Evolutionary conservation across 2,888 invertebrate genomes (phyloP).

Genomic region (Nematopogon swammerdamellus): DNA sequence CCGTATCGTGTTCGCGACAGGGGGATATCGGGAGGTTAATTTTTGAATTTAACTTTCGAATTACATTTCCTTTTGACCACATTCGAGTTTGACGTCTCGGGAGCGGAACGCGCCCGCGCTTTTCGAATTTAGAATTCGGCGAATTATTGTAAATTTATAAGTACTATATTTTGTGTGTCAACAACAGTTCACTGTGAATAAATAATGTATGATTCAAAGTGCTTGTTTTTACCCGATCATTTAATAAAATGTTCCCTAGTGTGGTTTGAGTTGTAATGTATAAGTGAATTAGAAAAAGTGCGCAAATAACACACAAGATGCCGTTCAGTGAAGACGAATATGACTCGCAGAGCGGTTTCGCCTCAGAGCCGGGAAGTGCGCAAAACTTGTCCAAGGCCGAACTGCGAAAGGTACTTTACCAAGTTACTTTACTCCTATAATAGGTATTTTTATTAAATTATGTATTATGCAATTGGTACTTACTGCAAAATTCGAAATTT

Average conservation of each 20-base stretch:
- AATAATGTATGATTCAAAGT: too few species aligned
- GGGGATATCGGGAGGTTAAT: neutral
- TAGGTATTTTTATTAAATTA: too few species aligned
- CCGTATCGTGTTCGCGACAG: neutral
- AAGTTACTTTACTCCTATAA: slow-evolving; percentile 1
- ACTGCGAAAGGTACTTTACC: slow-evolving; percentile 56
- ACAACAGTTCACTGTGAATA: too few species aligned
- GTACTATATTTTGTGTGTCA: too few species aligned
- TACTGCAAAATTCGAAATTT: too few species aligned
- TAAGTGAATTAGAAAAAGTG: neutral
- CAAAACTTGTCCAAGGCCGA: slow-evolving; percentile 67
- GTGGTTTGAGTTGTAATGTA: too few species aligned
- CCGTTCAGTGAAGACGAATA: slow-evolving; percentile 62
- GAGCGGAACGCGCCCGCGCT: slow-evolving; percentile 22
- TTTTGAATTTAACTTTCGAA: neutral
- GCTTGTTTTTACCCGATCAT: too few species aligned
- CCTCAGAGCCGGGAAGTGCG: slow-evolving; percentile 41
- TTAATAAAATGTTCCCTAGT: too few species aligned
- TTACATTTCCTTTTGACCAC: slow-evolving; percentile 1
- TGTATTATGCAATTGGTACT: neutral
- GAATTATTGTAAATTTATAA: too few species aligned
- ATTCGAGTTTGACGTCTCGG: slow-evolving; percentile 21
- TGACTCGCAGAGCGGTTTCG: slow-evolving; percentile 47
- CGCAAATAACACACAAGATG: slow-evolving; percentile 28
- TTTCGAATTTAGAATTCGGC: neutral